These are phyloP conservation scores for Eurytoma adleriae DNA, from an alignment of 2,888 invertebrate species.

Conservation along the genomic window DNA sequence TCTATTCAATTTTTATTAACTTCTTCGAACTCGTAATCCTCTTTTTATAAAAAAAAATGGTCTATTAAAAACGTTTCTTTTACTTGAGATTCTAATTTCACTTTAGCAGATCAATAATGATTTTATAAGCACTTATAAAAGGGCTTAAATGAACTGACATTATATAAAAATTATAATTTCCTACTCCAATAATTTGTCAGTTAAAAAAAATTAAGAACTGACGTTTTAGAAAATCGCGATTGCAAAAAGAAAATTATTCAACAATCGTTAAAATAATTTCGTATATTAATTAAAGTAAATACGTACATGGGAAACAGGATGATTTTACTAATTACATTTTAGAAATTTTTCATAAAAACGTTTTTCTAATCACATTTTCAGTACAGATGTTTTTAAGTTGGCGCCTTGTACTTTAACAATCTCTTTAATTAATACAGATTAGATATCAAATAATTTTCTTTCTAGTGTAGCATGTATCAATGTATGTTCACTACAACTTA, in stretches of 20 bases:
- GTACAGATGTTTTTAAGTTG: too few species aligned
- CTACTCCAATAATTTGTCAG: neutral
- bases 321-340: too few species aligned
- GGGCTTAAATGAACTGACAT: neutral
- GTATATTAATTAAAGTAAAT: constrained; percentile 7
- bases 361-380: too few species aligned
- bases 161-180: neutral
- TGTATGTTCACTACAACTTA: too few species aligned
- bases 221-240: neutral
- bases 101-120: constrained; percentile 8
- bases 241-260: neutral
- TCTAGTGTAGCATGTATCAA: too few species aligned
- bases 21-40: neutral
- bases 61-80: neutral
- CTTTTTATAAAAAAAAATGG: constrained; percentile 17
- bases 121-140: neutral
- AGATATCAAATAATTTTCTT: too few species aligned
- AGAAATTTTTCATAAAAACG: too few species aligned
- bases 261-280: neutral
- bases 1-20: neutral
- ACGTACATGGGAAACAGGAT: neutral
- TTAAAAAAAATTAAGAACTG: constrained; percentile 1
- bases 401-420: too few species aligned
- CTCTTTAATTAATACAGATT: too few species aligned
- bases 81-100: constrained; percentile 24